These are phyloP conservation scores for Vidua chalybeata DNA, from an alignment of 2,113 vertebrate genomes.

Conservation along the genomic window DNA sequence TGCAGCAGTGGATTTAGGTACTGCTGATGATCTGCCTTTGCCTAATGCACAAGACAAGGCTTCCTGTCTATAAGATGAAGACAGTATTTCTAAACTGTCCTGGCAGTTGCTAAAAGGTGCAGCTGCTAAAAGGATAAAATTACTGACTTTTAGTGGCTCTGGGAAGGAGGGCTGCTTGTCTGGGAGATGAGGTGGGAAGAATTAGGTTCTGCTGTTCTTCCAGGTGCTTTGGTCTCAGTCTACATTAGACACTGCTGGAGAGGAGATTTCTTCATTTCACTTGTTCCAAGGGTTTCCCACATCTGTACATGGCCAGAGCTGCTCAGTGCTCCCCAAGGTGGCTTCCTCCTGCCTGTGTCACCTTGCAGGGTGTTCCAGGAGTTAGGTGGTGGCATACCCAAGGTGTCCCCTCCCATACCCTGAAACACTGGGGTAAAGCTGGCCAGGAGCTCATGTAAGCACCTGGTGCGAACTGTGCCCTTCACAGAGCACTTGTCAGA, in stretches of 20 bases:
- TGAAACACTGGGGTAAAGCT: background rate
- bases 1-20: background rate
- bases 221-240: background rate
- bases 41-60: too few species aligned
- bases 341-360: background rate
- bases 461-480: accelerated
- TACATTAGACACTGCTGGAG: background rate
- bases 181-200: background rate
- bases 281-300: background rate
- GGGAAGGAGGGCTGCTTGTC: background rate
- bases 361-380: background rate
- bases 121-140: background rate
- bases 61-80: background rate
- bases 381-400: background rate
- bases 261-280: background rate
- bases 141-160: background rate
- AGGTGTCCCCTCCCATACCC: too few species aligned
- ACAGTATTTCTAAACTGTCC: background rate
- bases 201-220: background rate
- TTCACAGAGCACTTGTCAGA: accelerated
- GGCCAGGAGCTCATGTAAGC: background rate
- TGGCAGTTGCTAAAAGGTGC: background rate
- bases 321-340: accelerated
- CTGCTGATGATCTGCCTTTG: background rate
- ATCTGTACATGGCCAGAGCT: background rate